phyloP scores from a whole-genome alignment of 2,888 invertebrate species.

The Cephalotes varians region DNA sequence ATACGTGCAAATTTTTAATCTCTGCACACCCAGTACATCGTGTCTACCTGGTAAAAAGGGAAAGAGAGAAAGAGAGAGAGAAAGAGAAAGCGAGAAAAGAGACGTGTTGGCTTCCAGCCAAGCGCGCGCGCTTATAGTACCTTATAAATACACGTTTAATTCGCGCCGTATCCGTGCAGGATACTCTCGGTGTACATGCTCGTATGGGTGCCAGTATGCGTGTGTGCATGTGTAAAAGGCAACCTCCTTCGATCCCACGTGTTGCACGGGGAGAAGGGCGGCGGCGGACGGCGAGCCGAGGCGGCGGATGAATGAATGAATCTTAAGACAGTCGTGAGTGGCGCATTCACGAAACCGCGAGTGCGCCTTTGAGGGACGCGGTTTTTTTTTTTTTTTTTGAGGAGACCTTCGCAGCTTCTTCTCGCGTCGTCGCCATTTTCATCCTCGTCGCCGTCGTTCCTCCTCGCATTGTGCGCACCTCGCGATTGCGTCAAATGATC shows the following conservation, averaged over 20 bases:
- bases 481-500: background rate
- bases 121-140: constrained; percentile 38
- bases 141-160: constrained; percentile 36
- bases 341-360: constrained; percentile 81
- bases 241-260: constrained; percentile 50
- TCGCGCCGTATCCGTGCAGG: constrained; percentile 65
- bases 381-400: constrained; percentile 8
- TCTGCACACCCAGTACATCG: constrained; percentile 17
- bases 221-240: constrained; percentile 65
- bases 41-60: constrained; percentile 59
- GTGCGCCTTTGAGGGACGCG: constrained; percentile 57
- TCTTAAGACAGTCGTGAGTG: constrained; percentile 83
- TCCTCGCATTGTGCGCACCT: background rate
- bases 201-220: constrained; percentile 38
- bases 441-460: constrained; percentile 1
- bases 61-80: constrained; percentile 31
- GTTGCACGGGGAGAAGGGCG: constrained; percentile 54
- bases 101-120: constrained; percentile 44
- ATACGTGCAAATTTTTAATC: background rate
- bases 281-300: constrained; percentile 67
- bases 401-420: background rate
- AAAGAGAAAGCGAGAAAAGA: constrained; percentile 53
- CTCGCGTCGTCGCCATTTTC: constrained; percentile 14
- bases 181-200: background rate
- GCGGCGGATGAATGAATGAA: constrained; percentile 84